phyloP scores from a whole-genome alignment of 1,140 invertebrate genomes.

The Atopsyche davidsoni region DNA sequence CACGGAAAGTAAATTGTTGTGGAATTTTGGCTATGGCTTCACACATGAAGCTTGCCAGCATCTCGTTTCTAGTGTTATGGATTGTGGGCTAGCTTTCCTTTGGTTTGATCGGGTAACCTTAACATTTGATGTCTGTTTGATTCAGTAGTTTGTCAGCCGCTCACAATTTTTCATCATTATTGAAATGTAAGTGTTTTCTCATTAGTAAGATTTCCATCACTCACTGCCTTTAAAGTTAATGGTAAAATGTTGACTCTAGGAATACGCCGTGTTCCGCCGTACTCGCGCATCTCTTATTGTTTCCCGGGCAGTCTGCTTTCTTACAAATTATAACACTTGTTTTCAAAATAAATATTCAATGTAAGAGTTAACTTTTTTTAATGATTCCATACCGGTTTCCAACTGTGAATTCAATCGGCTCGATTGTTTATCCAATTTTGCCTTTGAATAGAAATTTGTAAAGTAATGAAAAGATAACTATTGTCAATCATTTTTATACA shows the following conservation, averaged over 20 bases:
- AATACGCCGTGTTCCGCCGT: too few species aligned
- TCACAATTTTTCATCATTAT: slow-evolving; percentile 24
- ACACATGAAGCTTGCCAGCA: neutral
- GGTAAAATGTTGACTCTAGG: slow-evolving; percentile 29
- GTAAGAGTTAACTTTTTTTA: neutral
- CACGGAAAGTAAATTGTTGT: slow-evolving; percentile 1
- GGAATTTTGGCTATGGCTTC: neutral
- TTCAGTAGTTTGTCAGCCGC: slow-evolving; percentile 19
- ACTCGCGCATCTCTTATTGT: too few species aligned
- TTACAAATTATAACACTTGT: neutral
- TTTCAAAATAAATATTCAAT: neutral
- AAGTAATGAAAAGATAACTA: slow-evolving; percentile 21
- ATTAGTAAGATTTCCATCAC: slow-evolving; percentile 31
- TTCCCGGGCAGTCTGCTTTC: slow-evolving; percentile 12
- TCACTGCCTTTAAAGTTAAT: slow-evolving; percentile 30
- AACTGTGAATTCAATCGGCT: too few species aligned
- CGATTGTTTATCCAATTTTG: too few species aligned
- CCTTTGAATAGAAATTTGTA: too few species aligned
- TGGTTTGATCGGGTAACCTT: slow-evolving; percentile 18
- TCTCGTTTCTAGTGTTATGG: slow-evolving; percentile 5
- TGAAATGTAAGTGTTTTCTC: slow-evolving; percentile 27
- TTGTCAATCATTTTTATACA: slow-evolving; percentile 27
- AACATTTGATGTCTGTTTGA: slow-evolving; percentile 21
- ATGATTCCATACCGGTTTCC: neutral
- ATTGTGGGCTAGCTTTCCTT: slow-evolving; percentile 17